Base-by-base conservation (phyloP, 1,140 invertebrate species). In the Eufriesea mexicana region DNA sequence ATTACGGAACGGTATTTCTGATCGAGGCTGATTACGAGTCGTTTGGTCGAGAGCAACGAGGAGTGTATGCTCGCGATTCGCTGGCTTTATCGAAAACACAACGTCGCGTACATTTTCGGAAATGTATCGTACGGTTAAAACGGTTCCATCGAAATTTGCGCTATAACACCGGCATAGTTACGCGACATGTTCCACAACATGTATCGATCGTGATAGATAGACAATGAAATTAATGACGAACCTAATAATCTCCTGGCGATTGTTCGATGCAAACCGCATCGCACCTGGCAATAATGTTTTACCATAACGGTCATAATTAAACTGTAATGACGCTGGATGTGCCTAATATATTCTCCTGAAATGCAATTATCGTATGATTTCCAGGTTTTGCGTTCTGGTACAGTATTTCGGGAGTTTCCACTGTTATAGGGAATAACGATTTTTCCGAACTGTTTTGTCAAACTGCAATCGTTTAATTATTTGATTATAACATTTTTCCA, bases 191-290 rank as follows among this genome's bases (percentile, higher is more conserved):
- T 54, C 67, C 14, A 23, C 23, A 2, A 8, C 7, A 5, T 42
- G 9, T 67, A 55, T 72, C 9, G 20, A 57, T 45, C 35, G 20
- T 45, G 35, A 73, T 42, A 55, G 70, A 72, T 72, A 12, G 35
- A 73, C 54, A 59, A 73, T 45, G 54, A 45, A 57, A 73, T 73
- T 73, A 73, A 73, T 45, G 51, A 72, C 28, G 28, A n/a, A 55
- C 28, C 51, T n/a, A 72, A 72, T 57, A 72, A 72, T 72, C 49
- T 35, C 28, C 16, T 10, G 9, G 25, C 14, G 28, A 72, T 12
- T n/a, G 28, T 42, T 54, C 47, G 4, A 42, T 16, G 25, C 28
- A 6, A 45, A 45, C 20, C 71, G 10, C 35, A 25, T 57, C 42
- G 23, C 42, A 47, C 35, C 54, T 59, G 35, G 23, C 71, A 45